Base-by-base conservation (phyloP, 2,797 vertebrate genomes). In the Rhynchotus rufescens region DNA sequence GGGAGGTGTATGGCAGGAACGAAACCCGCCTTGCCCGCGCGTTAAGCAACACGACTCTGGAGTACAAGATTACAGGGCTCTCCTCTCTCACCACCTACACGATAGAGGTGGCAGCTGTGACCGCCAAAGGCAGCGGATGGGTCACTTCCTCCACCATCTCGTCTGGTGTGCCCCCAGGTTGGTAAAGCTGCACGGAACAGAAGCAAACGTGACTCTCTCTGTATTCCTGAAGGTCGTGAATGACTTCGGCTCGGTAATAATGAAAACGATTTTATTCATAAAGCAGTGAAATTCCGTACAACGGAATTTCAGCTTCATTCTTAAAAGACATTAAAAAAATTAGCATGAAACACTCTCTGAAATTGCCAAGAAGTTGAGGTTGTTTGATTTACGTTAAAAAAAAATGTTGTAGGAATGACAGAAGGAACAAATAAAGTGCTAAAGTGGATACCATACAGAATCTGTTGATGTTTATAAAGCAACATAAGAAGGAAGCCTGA, bases 151-250 rank as follows among this genome's bases (percentile, higher is more conserved):
- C 99, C 84, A 98, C 98, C 94, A 99, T 99, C 95, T 99, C 99
- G 42, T 99, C 99, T 0, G 99, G 99, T 26, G 99, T 99, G 52
- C 99, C 99, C 52, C 99, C 99, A 98, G 99, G 99, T 99, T 80
- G 94, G 96, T 95, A 65, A 44, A 14, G 19, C 15, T 6, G 0
- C 59, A 5, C 10, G 4, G 23, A 47, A 64, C 34, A 14, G 16
- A 15, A 42, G 10, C 4, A 66, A 77, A 61, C 2, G 2, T n/a
- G 5, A 3, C 36, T n/a, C 23, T 6, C 57, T 34, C 10, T 25
- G 0, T 22, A 7, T 42, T 59, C 52, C 11, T 56, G 10, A 40
- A 81, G 40, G 34, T 71, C 30, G 3, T 8, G 2, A 32, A 23
- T 62, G 26, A 3, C 13, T 66, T 59, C 0, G 0, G 34, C 52